Evolutionary conservation across 2,888 invertebrate species (phyloP).

Genomic region (Heliconius cydno): DNA sequence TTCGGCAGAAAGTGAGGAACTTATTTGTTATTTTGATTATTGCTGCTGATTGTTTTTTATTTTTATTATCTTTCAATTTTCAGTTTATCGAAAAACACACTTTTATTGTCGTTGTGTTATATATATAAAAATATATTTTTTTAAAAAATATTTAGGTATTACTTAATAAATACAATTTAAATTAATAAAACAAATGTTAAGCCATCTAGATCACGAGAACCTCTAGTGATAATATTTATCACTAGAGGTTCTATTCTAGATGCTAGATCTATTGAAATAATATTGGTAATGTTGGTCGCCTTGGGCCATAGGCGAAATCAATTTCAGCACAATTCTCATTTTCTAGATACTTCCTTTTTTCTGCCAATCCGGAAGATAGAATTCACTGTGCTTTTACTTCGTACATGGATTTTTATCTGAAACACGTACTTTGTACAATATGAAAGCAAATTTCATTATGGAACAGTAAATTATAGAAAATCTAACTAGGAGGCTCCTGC

Average conservation of each 20-base stretch:
- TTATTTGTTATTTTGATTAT: no score
- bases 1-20: no score
- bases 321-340: conserved; percentile 67
- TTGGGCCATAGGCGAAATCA: conserved; percentile 66
- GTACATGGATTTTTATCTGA: conserved; percentile 47
- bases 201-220: background rate
- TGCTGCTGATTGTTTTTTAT: no score
- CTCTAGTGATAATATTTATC: background rate
- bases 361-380: conserved; percentile 54
- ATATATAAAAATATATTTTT: no score
- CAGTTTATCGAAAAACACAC: no score
- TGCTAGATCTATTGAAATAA: conserved; percentile 50
- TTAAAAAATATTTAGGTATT: background rate
- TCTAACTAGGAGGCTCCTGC: background rate
- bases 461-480: background rate
- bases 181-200: background rate
- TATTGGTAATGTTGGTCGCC: conserved; percentile 62
- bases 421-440: conserved; percentile 46
- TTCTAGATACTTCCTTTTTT: conserved; percentile 60
- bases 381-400: conserved; percentile 50
- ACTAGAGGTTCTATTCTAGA: no score
- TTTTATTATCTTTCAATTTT: no score
- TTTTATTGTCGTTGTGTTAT: no score
- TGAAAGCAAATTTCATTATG: conserved; percentile 34
- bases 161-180: background rate